These are phyloP conservation scores for Apostichopus parvimensis DNA, from an alignment of 35 echinoderm and acorn worm genomes.

Conservation along the genomic window DNA sequence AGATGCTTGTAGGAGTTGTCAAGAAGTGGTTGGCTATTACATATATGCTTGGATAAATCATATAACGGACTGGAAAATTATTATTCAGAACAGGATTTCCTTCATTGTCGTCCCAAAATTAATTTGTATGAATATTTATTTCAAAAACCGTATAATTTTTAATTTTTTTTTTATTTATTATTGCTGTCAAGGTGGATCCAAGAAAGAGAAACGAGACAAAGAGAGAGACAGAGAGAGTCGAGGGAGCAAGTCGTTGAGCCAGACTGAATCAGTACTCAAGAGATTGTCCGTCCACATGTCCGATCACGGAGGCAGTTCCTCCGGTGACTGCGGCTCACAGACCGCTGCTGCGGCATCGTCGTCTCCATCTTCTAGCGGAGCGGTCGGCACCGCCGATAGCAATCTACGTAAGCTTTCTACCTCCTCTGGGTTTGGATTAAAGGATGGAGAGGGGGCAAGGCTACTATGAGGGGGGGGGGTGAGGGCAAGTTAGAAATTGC, in stretches of 20 bases:
- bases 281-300: slow-evolving; percentile 27
- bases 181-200: background rate
- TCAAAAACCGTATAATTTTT: background rate
- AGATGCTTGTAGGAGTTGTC: background rate
- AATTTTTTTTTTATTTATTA: too few relatives aligned
- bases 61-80: too few relatives aligned
- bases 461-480: too few relatives aligned
- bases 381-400: background rate
- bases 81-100: too few relatives aligned
- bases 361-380: background rate
- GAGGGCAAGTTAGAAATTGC: too few relatives aligned
- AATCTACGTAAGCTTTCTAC: background rate
- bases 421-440: too few relatives aligned
- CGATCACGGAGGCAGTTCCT: background rate
- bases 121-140: too few relatives aligned
- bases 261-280: background rate
- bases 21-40: too few relatives aligned
- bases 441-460: too few relatives aligned
- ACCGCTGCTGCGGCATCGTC: background rate
- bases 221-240: slow-evolving; percentile 34
- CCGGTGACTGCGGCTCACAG: background rate
- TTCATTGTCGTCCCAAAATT: too few relatives aligned
- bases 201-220: slow-evolving; percentile 32
- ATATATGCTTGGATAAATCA: too few relatives aligned
- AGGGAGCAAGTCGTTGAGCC: background rate